Base-by-base conservation (phyloP, 2,888 invertebrate genomes). In the Apodemia duryi region DNA sequence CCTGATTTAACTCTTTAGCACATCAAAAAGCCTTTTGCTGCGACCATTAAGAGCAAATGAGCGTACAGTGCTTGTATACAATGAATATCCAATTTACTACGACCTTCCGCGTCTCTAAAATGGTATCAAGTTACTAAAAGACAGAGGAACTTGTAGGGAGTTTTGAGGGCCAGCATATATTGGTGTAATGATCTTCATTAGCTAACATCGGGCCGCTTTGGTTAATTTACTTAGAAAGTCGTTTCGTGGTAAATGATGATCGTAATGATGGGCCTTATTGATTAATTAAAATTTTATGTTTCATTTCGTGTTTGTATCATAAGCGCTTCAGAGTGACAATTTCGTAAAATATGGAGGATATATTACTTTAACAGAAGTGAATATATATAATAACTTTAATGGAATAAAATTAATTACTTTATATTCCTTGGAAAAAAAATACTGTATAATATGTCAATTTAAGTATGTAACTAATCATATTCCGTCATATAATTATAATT, bases 171-270 rank as follows among this genome's bases (percentile, higher is more conserved):
- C 57, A 29, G 13, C 6, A 7, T 6, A 57, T 28, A 57, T 21
- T 57, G 60, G 60, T 32, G 51, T 60, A 60, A 32, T 60, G 35
- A 32, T 60, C 60, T 60, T 60, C 60, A 60, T 60, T 60, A 60
- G 32, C 60, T 35, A 60, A 60, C 32, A 60, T 60, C 60, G 60
- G 35, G 13, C 35, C 32, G 60, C 35, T 60, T 60, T 57, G 57
- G 57, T 57, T 57, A 57, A 57, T 60, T 32, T 32, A 32, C 13
- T 60, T 32, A 32, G 35, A 60, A 60, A 60, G 32, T 60, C 60
- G 60, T 60, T 60, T 60, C 32, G 32, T 60, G 32, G 60, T 32
- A 32, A 60, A 60, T 32, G 60, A 32, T 35, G 32, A n/a, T 13
- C 6, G 32, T 57, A 57, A 57, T 35, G 32, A 57, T 6, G 57